Evolutionary conservation across 2,113 vertebrate species (phyloP).

Genomic region (Aspiorhynchus laticeps): DNA sequence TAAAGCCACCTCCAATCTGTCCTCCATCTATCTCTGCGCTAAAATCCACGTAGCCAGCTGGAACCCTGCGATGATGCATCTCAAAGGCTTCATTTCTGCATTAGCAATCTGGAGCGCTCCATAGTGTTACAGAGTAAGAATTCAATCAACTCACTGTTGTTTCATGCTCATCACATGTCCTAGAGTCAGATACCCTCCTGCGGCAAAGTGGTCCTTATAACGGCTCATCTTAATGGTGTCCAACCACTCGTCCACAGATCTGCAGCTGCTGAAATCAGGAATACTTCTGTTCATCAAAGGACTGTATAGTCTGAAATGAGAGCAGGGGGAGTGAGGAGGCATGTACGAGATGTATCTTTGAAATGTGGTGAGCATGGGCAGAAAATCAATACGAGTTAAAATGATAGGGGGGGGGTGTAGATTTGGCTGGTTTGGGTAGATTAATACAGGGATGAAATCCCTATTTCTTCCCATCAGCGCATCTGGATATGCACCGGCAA

Average conservation of each 20-base stretch:
- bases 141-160: conserved; percentile 82
- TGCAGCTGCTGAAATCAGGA: conserved; percentile 84
- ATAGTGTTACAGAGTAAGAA: conserved; percentile 4
- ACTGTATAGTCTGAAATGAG: conserved; percentile 81
- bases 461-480: conserved; percentile 40
- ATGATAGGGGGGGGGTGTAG: conserved; percentile 68
- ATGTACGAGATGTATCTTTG: conserved; percentile 57
- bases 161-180: conserved; percentile 92
- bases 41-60: not conserved
- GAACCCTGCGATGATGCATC: not conserved
- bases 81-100: not conserved
- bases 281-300: conserved; percentile 82
- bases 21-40: not conserved
- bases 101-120: conserved; percentile 17
- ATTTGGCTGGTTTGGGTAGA: conserved; percentile 67
- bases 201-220: conserved; percentile 92
- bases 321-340: conserved; percentile 1
- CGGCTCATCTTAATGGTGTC: conserved; percentile 95
- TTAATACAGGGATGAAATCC: conserved; percentile 67
- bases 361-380: conserved; percentile 64
- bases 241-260: conserved; percentile 94
- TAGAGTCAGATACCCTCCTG: conserved; percentile 89
- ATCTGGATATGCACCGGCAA: conserved; percentile 61
- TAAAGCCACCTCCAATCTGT: conserved; percentile 10
- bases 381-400: conserved; percentile 76